Percentiles rank a stretch among this genome's conserved stretches.
Conservation (phyloP, 2,797 vertebrate species). For the Falco columbarius region DNA sequence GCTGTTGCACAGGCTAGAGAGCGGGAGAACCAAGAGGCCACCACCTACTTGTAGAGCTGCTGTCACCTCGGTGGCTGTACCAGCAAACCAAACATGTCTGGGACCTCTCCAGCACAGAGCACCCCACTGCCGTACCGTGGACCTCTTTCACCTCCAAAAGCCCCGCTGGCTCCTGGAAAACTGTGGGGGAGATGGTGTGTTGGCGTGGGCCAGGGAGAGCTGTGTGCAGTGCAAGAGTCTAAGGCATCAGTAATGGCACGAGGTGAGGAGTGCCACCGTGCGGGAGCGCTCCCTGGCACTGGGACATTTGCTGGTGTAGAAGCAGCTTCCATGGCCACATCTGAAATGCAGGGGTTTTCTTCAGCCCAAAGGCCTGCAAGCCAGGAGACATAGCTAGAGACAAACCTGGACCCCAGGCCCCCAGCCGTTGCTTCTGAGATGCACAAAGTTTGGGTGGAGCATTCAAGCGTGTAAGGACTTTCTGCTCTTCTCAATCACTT, state of each 20-base stretch:
- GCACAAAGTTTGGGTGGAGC: fast-evolving
- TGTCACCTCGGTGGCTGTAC: not conserved
- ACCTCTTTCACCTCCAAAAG: not conserved
- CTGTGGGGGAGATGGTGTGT: fast-evolving
- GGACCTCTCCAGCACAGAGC: fast-evolving
- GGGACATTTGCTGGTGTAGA: not conserved
- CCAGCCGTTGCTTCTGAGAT: not conserved
- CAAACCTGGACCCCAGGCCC: fast-evolving
- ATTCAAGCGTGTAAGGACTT: fast-evolving
- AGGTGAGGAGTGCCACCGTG: not conserved
- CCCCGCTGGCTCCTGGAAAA: not conserved
- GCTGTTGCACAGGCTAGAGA: conserved; percentile 92
- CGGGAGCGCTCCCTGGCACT: fast-evolving
- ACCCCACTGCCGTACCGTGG: not conserved
- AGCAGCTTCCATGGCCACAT: fast-evolving
- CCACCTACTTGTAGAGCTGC: conserved; percentile 87
- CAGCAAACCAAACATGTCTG: too few relatives aligned
- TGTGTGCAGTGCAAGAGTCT: not conserved
- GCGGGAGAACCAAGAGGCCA: conserved; percentile 88
- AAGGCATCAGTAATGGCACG: fast-evolving
- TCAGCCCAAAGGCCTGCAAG: not conserved
- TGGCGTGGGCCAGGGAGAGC: not conserved
- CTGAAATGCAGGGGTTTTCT: not conserved
- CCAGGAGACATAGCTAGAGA: not conserved
- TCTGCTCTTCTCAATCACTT: not conserved